Evolutionary conservation across 2,797 vertebrate species (phyloP), one percentile per base, ranked within the genome.

Genomic region (Picus viridis): DNA sequence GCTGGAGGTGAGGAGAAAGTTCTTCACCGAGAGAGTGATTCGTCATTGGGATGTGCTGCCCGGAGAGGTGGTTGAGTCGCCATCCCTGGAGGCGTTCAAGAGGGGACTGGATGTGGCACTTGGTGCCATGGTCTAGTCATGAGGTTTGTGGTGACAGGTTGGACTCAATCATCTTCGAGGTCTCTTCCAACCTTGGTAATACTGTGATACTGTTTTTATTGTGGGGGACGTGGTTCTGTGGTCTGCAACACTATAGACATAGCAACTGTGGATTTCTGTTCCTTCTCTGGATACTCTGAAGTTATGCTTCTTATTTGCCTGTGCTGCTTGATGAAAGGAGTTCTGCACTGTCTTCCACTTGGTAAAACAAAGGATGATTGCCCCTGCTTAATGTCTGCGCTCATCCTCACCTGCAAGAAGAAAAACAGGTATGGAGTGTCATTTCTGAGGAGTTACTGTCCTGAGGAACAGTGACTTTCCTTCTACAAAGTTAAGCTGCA

Each of bases 351-450:
- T 32, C 10, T 75, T 79, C 51, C 34, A 5, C 14, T 49, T 10
- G 39, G 43, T 69, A 88, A 57, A 86, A 34, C 47, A 71, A 75
- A 62, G 12, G 74, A 58, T 88, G 74, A 34, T 92, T 85, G 57
- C 71, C 64, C 80, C 75, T 69, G 58, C 36, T 96, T 64, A 70
- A 83, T 88, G 47, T 83, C 57, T 90, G 74, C 64, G 32, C 23
- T 69, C 5, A 0, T 56, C 30, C 53, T 73, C 69, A 62, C 2
- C 12, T 68, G 41, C 54, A 62, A 68, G 49, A 64, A 62, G 39
- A 45, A 62, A 41, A 58, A 3, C 15, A 81, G 58, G 29, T 7
- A 13, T 1, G 3, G 43, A 32, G 54, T 57, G 61, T 12, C 9
- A 49, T 43, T 86, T 84, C 34, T 73, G 57, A 70, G 77, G 29